A percentile compares a stretch with the other conserved stretches of the same genome.
Conservation (phyloP, 2,888 invertebrate species). For the Folsomia manolachei region DNA sequence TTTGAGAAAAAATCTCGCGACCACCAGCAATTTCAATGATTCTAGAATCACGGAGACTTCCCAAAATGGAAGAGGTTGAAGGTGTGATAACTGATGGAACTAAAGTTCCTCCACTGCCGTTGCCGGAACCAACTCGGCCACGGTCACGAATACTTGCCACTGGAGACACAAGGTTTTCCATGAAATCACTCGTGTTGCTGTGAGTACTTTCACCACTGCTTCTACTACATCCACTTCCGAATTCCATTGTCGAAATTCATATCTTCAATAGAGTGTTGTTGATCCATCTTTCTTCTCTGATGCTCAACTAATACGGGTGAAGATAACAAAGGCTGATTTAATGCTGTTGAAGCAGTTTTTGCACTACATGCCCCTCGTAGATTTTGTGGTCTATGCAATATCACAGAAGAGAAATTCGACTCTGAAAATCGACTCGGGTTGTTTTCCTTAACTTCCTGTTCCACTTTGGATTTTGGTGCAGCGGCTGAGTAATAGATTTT, state of each 20-base stretch:
- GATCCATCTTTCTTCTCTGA: constrained; percentile 44
- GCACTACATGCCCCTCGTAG: neutral
- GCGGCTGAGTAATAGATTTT: neutral
- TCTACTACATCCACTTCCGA: constrained; percentile 33
- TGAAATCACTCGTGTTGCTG: constrained; percentile 30
- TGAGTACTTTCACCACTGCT: constrained; percentile 30
- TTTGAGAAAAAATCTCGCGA: constrained; percentile 77
- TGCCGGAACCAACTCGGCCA: neutral
- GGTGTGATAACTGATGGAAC: constrained; percentile 30
- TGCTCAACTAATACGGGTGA: no score
- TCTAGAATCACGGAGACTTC: constrained; percentile 50
- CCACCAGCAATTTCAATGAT: constrained; percentile 73
- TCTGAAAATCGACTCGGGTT: neutral
- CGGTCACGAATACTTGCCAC: neutral
- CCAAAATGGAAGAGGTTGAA: constrained; percentile 41
- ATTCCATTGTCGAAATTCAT: constrained; percentile 44
- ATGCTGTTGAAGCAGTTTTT: neutral
- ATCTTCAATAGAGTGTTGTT: constrained; percentile 45
- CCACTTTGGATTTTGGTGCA: neutral
- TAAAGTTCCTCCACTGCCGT: constrained; percentile 21
- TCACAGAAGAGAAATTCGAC: neutral
- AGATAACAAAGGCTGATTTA: neutral
- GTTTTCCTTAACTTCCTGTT: neutral
- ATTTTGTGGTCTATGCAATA: neutral
- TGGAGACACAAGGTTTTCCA: constrained; percentile 7